Percentiles rank a stretch among this genome's conserved stretches.
Conservation (phyloP, 2,797 vertebrate genomes). For the Anguilla pacifica region DNA sequence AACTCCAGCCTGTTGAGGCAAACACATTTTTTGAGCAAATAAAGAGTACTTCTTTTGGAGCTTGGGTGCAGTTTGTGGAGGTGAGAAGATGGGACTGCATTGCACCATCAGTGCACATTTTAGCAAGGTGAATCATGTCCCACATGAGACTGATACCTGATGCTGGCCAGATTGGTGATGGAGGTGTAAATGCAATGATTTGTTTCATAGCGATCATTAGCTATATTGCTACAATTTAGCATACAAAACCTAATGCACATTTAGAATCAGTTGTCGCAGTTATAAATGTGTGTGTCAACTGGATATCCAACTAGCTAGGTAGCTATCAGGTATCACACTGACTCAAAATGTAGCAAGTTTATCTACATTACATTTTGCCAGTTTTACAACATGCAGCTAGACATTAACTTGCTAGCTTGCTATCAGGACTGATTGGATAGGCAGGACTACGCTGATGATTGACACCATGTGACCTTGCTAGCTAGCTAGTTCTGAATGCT, state of each 20-base stretch:
- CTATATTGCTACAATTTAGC: background rate
- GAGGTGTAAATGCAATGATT: background rate
- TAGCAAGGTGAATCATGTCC: background rate
- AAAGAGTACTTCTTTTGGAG: background rate
- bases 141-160: background rate
- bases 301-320: background rate
- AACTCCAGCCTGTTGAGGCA: background rate
- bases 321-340: background rate
- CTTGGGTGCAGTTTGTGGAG: background rate
- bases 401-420: too few relatives aligned
- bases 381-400: constrained; percentile 18
- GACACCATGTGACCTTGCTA: too few relatives aligned
- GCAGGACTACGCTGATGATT: too few relatives aligned
- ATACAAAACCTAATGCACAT: background rate
- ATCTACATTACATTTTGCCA: background rate
- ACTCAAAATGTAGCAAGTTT: background rate
- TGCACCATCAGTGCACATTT: background rate
- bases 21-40: background rate
- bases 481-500: too few relatives aligned
- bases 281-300: background rate
- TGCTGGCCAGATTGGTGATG: background rate
- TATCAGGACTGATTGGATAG: too few relatives aligned
- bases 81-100: background rate
- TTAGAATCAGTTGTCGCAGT: background rate
- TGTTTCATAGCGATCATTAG: background rate